Percentiles rank a stretch among this genome's conserved stretches.
Conservation (phyloP, 2,113 vertebrate species). For the Tinamus guttatus region DNA sequence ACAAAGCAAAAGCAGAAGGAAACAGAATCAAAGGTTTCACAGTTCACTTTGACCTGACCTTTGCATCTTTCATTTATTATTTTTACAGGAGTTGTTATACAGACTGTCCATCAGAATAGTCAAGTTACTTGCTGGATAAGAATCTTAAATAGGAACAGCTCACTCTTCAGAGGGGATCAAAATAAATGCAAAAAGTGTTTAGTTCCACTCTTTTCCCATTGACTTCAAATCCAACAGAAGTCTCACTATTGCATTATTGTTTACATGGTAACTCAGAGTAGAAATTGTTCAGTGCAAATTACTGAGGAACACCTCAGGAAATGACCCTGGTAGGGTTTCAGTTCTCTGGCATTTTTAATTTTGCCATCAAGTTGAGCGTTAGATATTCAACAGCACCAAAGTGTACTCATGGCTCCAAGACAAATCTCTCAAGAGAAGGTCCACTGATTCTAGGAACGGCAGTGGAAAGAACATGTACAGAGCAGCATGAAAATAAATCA, state of each 20-base stretch:
- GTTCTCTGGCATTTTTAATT: not conserved
- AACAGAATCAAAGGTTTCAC: constrained; percentile 21
- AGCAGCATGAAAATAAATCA: constrained; percentile 21
- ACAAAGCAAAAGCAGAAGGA: not conserved
- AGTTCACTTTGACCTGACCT: not conserved
- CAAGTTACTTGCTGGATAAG: not conserved
- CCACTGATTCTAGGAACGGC: constrained; percentile 5
- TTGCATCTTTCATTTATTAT: not conserved
- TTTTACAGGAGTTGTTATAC: not conserved
- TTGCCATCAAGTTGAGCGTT: constrained; percentile 1
- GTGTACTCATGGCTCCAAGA: not conserved
- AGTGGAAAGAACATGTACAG: not conserved
- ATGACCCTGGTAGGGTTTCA: not conserved
- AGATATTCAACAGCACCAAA: constrained; percentile 40
- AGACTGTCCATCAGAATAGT: not conserved
- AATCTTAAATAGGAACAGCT: not conserved
- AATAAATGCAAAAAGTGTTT: not conserved
- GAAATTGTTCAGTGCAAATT: not conserved
- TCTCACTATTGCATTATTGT: not conserved
- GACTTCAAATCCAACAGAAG: not conserved
- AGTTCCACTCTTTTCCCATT: not conserved
- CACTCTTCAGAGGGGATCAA: constrained; percentile 2
- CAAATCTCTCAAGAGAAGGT: constrained; percentile 20
- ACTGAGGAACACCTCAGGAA: not conserved
- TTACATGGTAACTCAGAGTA: not conserved